Base-by-base conservation (phyloP, 2,113 vertebrate genomes). In the Psephotus haematonotus region DNA sequence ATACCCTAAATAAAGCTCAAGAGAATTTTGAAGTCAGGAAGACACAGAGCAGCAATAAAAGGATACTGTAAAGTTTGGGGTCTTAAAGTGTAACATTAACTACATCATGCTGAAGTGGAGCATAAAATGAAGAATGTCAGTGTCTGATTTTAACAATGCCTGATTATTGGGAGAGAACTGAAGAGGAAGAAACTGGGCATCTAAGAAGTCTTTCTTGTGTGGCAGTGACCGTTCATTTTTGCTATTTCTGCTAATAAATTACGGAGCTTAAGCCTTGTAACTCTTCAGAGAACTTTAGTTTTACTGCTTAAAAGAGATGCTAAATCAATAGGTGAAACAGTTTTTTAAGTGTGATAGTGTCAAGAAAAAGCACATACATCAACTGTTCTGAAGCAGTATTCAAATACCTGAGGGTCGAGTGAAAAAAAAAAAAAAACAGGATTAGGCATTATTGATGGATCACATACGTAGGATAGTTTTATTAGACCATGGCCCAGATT, bases 1-100 rank as follows among this genome's bases (percentile, higher is more conserved):
- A 65, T n/a, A 85, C 57, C 46, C 69, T 96, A 95, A 96, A 94
- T 95, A 96, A 97, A 96, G 23, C 95, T 95, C 76, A 49, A 47
- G 89, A 97, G 91, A 88, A 94, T 95, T 92, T 74, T 91, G 47
- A 86, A 91, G 74, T 83, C 59, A 68, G 43, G 75, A 94, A 92
- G 72, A 82, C 47, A 46, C 60, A 72, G 62, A 92, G 29, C 50
- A 80, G 65, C 74, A 60, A 47, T 91, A 70, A 93, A 84, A 92
- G 71, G 25, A 39, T 91, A 44, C 69, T 64, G 57, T 75, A 53
- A 95, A 91, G 39, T 95, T 87, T 82, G 69, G 55, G 55, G 83
- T 71, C 94, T 86, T 92, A 85, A 89, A 94, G 63, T 88, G 52
- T 88, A 84, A 44, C 46, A 72, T 74, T 74, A 93, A 77, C 60